A percentile compares a stretch with the other conserved stretches of the same genome.
Conservation (phyloP, 2,888 invertebrate genomes). For the Scaptomyza parva region DNA sequence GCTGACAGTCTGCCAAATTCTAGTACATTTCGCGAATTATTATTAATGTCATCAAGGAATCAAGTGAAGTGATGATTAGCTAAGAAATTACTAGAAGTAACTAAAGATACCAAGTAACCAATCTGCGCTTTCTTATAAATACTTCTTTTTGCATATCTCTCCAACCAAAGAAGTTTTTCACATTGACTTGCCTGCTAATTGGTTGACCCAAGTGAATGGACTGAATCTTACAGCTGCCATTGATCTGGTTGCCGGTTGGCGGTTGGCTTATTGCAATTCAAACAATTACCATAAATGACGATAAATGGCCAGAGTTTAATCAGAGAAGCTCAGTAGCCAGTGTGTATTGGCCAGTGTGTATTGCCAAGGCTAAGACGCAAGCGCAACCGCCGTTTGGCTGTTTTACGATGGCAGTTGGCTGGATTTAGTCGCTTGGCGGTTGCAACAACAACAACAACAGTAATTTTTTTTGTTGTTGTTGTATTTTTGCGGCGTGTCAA, state of each 20-base stretch:
- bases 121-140: neutral
- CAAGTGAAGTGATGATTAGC: neutral
- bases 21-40: constrained; percentile 30
- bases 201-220: constrained; percentile 23
- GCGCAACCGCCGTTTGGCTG: constrained; percentile 43
- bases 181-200: constrained; percentile 44
- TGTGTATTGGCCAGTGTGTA: constrained; percentile 1
- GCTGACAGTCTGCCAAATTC: constrained; percentile 65
- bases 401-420: constrained; percentile 50
- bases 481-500: constrained; percentile 62
- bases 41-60: constrained; percentile 27
- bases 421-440: constrained; percentile 39
- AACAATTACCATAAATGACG: constrained; percentile 80
- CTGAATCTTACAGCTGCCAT: constrained; percentile 29
- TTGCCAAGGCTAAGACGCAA: constrained; percentile 37
- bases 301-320: constrained; percentile 72
- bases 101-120: neutral
- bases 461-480: neutral
- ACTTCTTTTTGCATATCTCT: constrained; percentile 9
- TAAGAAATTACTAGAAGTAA: neutral
- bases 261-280: constrained; percentile 54
- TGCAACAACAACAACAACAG: neutral
- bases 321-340: constrained; percentile 44
- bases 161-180: neutral
- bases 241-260: constrained; percentile 36